These are phyloP conservation scores for Empis stercorea DNA, from an alignment of 2,888 invertebrate genomes.

Conservation along the genomic window DNA sequence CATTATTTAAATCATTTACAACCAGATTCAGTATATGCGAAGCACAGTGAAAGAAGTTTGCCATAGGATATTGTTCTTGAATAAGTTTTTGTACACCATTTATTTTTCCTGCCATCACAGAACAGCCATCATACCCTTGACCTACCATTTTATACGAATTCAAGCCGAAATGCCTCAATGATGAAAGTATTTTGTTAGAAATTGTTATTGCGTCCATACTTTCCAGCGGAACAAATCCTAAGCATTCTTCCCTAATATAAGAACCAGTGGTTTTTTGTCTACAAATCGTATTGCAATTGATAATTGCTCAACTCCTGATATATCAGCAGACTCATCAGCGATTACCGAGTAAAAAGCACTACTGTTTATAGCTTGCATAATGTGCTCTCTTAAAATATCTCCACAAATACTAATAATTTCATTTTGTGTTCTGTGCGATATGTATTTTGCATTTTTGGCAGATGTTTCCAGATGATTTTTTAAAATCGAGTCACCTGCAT, in stretches of 20 bases:
- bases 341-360: conserved; percentile 16
- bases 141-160: conserved; percentile 16
- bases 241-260: too few relatives aligned
- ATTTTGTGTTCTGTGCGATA: too few relatives aligned
- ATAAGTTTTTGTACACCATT: conserved; percentile 21
- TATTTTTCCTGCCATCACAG: conserved; percentile 20
- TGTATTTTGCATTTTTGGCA: too few relatives aligned
- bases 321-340: conserved; percentile 19
- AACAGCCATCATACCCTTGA: conserved; percentile 20
- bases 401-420: too few relatives aligned
- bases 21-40: too few relatives aligned
- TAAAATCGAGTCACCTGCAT: conserved; percentile 17
- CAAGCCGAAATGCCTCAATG: conserved; percentile 13
- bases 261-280: conserved; percentile 13
- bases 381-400: conserved; percentile 16
- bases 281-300: conserved; percentile 18
- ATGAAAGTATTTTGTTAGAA: conserved; percentile 16
- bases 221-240: conserved; percentile 17
- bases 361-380: conserved; percentile 17
- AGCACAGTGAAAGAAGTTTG: too few relatives aligned
- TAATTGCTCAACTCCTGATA: conserved; percentile 18
- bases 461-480: conserved; percentile 18
- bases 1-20: too few relatives aligned
- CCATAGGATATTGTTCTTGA: too few relatives aligned
- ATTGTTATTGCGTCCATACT: conserved; percentile 17